Evolutionary conservation across 2,888 invertebrate genomes (phyloP), one percentile per base, ranked within the genome.

Genomic region (Alsophila aescularia): DNA sequence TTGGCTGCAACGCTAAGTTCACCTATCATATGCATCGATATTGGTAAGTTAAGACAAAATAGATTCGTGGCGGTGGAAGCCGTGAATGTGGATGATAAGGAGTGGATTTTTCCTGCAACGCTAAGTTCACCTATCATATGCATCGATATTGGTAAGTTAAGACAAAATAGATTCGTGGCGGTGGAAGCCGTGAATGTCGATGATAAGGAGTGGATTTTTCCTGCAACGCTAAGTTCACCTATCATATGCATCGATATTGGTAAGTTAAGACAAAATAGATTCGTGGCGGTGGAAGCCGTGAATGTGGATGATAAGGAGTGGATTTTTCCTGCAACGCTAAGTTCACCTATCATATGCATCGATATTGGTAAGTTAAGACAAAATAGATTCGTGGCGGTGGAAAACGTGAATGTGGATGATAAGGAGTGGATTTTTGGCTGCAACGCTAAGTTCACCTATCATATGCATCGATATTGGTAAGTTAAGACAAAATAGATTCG

Each of bases 341-440:
- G n/a, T n/a, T n/a, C n/a, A n/a, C n/a, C n/a, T n/a, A n/a, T n/a
- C n/a, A n/a, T n/a, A n/a, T n/a, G n/a, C n/a, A n/a, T n/a, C n/a
- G n/a, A n/a, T n/a, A n/a, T n/a, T n/a, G n/a, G n/a, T n/a, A n/a
- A n/a, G n/a, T n/a, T n/a, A n/a, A n/a, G n/a, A n/a, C 92, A 92
- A 58, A 92, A 93, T 69, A 89, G 93, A 75, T 93, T 91, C 60
- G 88, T 95, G 5, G 94, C 95, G 0, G 90, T 96, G 1, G 94
- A 96, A 69, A 95, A 96, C 77, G 87, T 95, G 10, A 94, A 94
- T n/a, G n/a, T n/a, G n/a, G n/a, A n/a, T 41, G 92, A 93, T 16
- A 93, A 92, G 37, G 95, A 96, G 60, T 97, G 97, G 97, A 81
- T 96, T 13, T 96, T 94, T 74, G 95, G 94, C 12, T 97, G 97